Percentiles rank a stretch among this genome's conserved stretches.
phyloP scores from a whole-genome alignment of 37 sponge, comb jelly and placozoan species.

The Tethya wilhelma region DNA sequence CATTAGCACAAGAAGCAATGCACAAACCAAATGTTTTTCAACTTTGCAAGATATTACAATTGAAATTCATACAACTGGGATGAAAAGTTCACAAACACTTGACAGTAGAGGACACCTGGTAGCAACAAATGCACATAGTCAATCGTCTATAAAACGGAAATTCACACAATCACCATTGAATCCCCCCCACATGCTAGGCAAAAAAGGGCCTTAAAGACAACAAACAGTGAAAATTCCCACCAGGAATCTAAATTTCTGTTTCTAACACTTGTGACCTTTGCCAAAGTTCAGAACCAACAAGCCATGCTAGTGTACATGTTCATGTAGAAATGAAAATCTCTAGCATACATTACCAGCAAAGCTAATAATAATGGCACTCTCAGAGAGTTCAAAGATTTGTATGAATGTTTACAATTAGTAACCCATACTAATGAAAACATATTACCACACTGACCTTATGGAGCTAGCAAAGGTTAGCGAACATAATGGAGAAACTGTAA shows the following conservation, averaged over 20 bases:
- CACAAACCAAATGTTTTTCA: too few species aligned
- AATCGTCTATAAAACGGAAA: background rate
- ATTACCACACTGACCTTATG: background rate
- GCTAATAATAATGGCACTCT: background rate
- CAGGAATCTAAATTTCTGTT: too few species aligned
- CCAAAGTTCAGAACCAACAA: background rate
- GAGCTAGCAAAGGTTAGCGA: background rate
- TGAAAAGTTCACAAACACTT: too few species aligned
- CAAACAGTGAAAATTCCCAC: background rate
- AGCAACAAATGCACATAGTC: background rate
- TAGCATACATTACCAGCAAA: background rate
- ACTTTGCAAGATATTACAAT: too few species aligned
- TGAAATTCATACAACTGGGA: too few species aligned
- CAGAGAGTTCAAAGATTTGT: background rate
- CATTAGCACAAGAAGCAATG: too few species aligned
- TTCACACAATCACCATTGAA: background rate
- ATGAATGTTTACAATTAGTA: conserved; percentile 1
- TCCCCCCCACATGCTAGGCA: background rate
- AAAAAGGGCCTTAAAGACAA: background rate
- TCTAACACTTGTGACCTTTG: background rate
- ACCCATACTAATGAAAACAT: conserved; percentile 36
- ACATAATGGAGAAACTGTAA: background rate
- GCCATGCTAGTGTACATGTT: background rate
- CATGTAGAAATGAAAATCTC: background rate
- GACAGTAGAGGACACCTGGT: too few species aligned